Conservation (phyloP, 2,797 vertebrate genomes). For the Buceros bicornis region DNA sequence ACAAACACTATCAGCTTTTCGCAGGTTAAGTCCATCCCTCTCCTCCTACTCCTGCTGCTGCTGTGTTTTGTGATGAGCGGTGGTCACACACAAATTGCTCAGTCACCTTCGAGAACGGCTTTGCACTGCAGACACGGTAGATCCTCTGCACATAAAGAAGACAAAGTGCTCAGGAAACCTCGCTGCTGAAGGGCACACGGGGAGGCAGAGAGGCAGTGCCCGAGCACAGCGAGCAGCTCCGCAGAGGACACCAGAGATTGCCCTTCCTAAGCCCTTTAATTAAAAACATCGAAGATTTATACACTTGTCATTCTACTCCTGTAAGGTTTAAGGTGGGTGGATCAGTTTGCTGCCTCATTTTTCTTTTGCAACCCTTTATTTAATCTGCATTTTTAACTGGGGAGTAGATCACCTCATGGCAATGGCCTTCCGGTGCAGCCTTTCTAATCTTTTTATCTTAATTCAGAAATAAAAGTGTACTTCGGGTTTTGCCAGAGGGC, state of each 20-base stretch:
- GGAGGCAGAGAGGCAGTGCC: background rate
- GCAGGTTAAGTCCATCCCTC: background rate
- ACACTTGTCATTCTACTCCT: background rate
- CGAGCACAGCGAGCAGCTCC: fast-evolving
- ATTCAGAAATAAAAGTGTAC: background rate
- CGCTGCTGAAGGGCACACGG: fast-evolving
- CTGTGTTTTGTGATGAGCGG: fast-evolving
- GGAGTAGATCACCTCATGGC: background rate
- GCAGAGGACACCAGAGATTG: background rate
- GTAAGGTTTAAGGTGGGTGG: background rate
- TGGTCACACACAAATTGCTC: background rate
- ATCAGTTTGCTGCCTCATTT: background rate
- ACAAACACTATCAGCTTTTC: background rate
- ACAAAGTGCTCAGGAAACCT: background rate
- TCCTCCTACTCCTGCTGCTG: background rate
- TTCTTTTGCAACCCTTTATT: background rate
- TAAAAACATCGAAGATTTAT: background rate
- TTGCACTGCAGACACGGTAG: background rate
- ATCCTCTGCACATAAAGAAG: background rate
- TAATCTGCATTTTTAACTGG: background rate
- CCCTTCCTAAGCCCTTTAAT: background rate
- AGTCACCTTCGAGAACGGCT: fast-evolving
- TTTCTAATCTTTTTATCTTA: background rate
- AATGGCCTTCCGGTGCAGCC: fast-evolving
- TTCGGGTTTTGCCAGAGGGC: background rate